A percentile compares a stretch with the other conserved stretches of the same genome.
These are phyloP conservation scores for Ceratotherium simum DNA, from an alignment of 2,113 vertebrate species.

Conservation along the genomic window DNA sequence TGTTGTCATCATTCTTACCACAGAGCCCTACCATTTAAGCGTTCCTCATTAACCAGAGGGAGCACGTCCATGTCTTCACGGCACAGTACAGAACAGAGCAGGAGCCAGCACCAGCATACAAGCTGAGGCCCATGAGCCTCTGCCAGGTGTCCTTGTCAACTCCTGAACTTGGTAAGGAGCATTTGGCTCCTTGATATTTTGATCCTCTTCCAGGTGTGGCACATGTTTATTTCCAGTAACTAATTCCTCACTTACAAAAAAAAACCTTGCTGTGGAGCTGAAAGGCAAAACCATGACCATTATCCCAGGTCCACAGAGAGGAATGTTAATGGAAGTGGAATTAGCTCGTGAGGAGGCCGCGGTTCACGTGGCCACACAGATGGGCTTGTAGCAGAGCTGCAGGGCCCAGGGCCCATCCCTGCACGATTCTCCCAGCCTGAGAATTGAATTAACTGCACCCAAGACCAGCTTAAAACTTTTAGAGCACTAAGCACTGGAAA, in stretches of 20 bases:
- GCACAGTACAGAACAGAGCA: background rate
- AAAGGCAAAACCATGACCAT: background rate
- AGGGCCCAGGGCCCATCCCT: background rate
- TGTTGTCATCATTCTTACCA: background rate
- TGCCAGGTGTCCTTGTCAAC: background rate
- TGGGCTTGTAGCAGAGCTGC: background rate
- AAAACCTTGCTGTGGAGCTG: background rate
- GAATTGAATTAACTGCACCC: background rate
- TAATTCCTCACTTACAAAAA: background rate
- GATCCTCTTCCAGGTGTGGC: background rate
- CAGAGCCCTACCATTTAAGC: too few relatives aligned
- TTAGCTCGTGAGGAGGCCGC: background rate
- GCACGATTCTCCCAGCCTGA: background rate
- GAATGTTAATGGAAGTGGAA: background rate
- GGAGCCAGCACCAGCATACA: fast-evolving
- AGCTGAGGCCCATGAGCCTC: fast-evolving
- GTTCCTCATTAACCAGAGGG: background rate
- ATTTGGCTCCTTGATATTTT: fast-evolving
- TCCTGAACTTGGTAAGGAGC: background rate
- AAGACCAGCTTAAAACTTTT: background rate
- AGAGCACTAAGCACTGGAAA: background rate
- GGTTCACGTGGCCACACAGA: background rate
- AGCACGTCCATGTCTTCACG: fast-evolving
- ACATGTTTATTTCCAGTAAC: background rate
- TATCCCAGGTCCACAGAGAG: background rate